Evolutionary conservation across 2,797 vertebrate species (phyloP), one percentile per base, ranked within the genome.

Genomic region (Centroberyx gerrardi): DNA sequence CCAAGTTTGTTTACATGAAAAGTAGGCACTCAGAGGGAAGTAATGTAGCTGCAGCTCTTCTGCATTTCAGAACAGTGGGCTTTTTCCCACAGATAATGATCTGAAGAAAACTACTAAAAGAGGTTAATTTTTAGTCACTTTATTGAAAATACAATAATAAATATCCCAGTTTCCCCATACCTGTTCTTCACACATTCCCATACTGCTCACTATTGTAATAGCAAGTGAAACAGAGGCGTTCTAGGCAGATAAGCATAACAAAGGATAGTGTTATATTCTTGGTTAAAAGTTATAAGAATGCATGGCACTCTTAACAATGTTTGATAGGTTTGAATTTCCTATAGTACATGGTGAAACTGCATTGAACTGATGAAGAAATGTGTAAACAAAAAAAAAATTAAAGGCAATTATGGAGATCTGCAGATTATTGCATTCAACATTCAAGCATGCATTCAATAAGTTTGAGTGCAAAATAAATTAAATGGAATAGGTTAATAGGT

Each of bases 1-100:
- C 75, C 80, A 82, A 79, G 81, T 81, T 62, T 87, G 74, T 91
- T 90, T 81, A 86, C 72, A 81, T 68, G 69, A 84, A 87, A 85
- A 83, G 74, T 70, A 78, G 51, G 72, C 74, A 68, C 72, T 74
- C 58, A 38, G 74, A 52, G 66, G 68, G 76, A 89, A 80, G 56
- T 75, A 86, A 87, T 67, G 66, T 14, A 64, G 42, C 28, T 76
- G n/a, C 3, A 18, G 62, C 67, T 74, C 52, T 0, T 14, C 3
- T 0, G 27, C 64, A 55, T 58, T 56, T 65, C 13, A 33, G 3
- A 62, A 59, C 2, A 0, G 14, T 1, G 22, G 15, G 69, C 48
- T 27, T 48, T 42, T 36, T 55, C 54, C 22, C 33, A 42, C 38
- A 13, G 67, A 17, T 15, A 42, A 8, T 40, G 0, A 53, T 42